A percentile compares a stretch with the other conserved stretches of the same genome.
Evolutionary conservation across 2,888 invertebrate genomes (phyloP).

Genomic region (Thymelicus lineola): DNA sequence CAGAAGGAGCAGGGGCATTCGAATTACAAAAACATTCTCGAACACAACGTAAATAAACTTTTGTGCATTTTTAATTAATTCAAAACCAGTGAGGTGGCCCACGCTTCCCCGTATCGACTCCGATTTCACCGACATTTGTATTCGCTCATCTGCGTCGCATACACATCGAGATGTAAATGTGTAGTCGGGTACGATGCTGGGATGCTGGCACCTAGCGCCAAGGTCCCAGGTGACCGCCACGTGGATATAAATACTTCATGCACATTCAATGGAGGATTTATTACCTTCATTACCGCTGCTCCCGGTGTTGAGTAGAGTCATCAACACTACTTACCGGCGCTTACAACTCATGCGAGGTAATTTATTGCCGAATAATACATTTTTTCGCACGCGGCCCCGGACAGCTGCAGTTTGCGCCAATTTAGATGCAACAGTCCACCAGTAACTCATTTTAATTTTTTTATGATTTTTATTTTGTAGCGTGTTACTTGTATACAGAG

Average conservation of each 20-base stretch:
- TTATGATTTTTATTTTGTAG: too few relatives aligned
- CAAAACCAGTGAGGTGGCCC: conserved; percentile 16
- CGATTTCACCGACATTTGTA: conserved; percentile 49
- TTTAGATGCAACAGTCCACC: conserved; percentile 8
- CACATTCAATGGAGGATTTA: conserved; percentile 71
- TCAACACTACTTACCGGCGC: conserved; percentile 40
- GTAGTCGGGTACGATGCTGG: conserved; percentile 37
- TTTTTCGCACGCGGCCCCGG: conserved; percentile 6
- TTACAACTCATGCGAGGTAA: conserved; percentile 24
- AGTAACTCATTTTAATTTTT: neutral
- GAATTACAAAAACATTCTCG: neutral
- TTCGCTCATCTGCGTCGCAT: conserved; percentile 43
- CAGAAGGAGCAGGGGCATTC: neutral
- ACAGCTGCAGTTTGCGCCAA: conserved; percentile 12
- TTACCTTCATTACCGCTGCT: conserved; percentile 64
- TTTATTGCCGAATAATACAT: conserved; percentile 30
- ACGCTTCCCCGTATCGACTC: conserved; percentile 46
- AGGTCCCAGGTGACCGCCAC: conserved; percentile 74
- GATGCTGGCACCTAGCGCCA: conserved; percentile 66
- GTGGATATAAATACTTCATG: conserved; percentile 67
- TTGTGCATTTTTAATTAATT: conserved; percentile 25
- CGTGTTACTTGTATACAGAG: too few relatives aligned
- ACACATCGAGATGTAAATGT: conserved; percentile 56
- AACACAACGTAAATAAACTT: conserved; percentile 1
- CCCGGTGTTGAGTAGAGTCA: conserved; percentile 46